Evolutionary conservation across 2,797 vertebrate genomes (phyloP), one percentile per base, ranked within the genome.

Genomic region (Glossophaga mutica): DNA sequence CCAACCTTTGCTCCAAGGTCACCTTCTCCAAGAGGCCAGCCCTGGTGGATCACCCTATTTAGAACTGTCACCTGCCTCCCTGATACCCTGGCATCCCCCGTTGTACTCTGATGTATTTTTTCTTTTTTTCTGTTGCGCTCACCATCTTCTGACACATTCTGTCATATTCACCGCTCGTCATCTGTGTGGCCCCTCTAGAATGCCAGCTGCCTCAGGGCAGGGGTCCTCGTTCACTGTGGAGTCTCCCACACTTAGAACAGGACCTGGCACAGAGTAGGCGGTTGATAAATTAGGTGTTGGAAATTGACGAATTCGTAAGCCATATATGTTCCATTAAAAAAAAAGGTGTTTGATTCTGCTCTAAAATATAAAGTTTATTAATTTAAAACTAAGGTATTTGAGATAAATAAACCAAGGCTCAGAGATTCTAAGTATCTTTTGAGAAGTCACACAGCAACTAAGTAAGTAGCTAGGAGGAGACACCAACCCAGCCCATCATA

Each of bases 381-480:
- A 76, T 68, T 37, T 32, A 52, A 62, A 73, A 67, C 15, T 52
- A 44, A 81, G 22, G 5, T 46, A 74, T 62, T 84, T 89, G 70
- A 79, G 48, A 83, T 57, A 83, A 95, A 89, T 67, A 91, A 92
- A 57, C n/a, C 12, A 57, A 90, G 39, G 39, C n/a, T 77, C 90
- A 90, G 70, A 95, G 91, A 89, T 14, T 55, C 68, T 34, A 65
- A 87, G 55, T 87, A 39, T 37, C 57, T 94, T 92, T 90, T 87
- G 70, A 48, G 88, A 95, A 89, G 67, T 94, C 88, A 92, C 74
- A 92, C 73, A 68, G 46, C 77, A 91, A 78, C 77, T 91, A 90
- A 48, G 16, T 92, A 90, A 52, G 19, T 62, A 29, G 9, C 50
- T 74, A 52, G 62, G 16, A 67, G 67, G 44, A 94, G 78, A 90